Percentiles rank a stretch among this genome's conserved stretches.
Evolutionary conservation across 2,113 vertebrate genomes (phyloP).

Genomic region (Gavia stellata): DNA sequence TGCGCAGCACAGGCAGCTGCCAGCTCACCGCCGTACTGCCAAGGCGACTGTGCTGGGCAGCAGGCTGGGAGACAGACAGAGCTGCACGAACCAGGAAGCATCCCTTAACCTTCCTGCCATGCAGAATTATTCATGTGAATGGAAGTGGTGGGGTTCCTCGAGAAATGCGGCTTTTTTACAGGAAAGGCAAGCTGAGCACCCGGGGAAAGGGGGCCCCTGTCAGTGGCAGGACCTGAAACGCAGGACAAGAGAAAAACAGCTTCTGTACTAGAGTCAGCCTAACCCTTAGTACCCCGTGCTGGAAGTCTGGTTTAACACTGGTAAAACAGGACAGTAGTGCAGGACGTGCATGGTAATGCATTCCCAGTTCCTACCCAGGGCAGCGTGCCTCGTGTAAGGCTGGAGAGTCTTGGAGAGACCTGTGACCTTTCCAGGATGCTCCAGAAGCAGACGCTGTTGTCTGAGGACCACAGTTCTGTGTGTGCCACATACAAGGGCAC

Average conservation of each 20-base stretch:
- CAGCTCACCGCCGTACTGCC: background rate
- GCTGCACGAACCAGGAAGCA: background rate
- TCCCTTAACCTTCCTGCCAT: background rate
- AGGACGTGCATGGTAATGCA: too few species aligned
- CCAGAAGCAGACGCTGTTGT: background rate
- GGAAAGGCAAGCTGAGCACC: background rate
- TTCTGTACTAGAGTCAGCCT: too few species aligned
- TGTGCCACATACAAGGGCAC: too few species aligned
- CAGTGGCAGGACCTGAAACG: background rate
- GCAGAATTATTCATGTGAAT: background rate
- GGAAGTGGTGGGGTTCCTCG: background rate
- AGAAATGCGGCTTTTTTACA: fast-evolving
- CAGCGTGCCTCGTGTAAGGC: fast-evolving
- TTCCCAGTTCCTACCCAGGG: background rate
- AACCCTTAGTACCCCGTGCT: too few species aligned
- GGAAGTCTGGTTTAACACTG: background rate
- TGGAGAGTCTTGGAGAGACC: too few species aligned
- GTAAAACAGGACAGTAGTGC: background rate
- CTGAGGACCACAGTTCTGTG: too few species aligned
- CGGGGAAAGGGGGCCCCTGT: background rate
- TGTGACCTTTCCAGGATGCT: background rate
- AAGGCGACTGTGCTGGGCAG: background rate
- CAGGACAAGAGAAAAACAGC: background rate
- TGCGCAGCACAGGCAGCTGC: background rate
- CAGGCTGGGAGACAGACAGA: too few species aligned